phyloP scores from a whole-genome alignment of 2,113 vertebrate species.

The Pongo pygmaeus region DNA sequence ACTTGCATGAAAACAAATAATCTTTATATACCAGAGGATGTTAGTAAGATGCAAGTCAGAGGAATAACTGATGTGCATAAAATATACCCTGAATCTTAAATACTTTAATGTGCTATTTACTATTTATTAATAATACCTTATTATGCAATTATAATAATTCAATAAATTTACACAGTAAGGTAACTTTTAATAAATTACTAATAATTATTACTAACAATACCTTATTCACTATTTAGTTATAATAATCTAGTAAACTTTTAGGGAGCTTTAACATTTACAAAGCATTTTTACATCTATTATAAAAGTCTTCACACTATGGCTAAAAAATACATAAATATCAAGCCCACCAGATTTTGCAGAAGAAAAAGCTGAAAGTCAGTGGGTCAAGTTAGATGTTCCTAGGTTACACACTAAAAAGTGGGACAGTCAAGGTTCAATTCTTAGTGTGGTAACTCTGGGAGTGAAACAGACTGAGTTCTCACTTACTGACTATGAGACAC shows the following conservation, averaged over 20 bases:
- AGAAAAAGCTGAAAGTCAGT: not conserved
- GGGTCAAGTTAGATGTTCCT: not conserved
- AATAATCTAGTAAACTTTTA: not conserved
- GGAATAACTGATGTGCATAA: not conserved
- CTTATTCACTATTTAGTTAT: slow-evolving; percentile 1
- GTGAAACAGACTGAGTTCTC: not conserved
- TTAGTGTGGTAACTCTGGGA: not conserved
- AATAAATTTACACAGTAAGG: not conserved
- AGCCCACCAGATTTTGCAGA: not conserved
- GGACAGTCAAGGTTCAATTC: not conserved
- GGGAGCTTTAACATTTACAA: slow-evolving; percentile 5
- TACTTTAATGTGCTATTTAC: not conserved
- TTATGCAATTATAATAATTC: not conserved
- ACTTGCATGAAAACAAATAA: not conserved
- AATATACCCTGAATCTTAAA: not conserved
- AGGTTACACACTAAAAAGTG: not conserved
- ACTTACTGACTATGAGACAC: not conserved
- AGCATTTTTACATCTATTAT: not conserved
- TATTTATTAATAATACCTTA: not conserved
- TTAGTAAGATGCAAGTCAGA: not conserved
- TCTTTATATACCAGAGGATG: not conserved
- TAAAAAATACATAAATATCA: not conserved
- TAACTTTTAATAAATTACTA: slow-evolving; percentile 44
- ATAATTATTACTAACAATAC: not conserved
- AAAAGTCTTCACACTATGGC: not conserved